These are phyloP conservation scores for Plagodis pulveraria DNA, from an alignment of 2,888 invertebrate species.

Conservation along the genomic window DNA sequence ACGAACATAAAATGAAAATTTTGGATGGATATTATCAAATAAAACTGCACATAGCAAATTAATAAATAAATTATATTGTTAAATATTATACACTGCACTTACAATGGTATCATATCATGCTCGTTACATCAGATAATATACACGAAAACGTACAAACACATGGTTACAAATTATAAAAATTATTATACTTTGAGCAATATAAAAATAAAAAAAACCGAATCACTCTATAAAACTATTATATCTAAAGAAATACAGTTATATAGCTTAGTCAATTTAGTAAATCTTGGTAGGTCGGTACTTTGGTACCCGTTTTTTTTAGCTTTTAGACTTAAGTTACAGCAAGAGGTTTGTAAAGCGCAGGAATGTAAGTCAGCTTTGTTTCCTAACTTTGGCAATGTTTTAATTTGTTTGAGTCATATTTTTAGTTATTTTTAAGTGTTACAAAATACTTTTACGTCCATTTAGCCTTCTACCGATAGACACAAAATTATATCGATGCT, in stretches of 20 bases:
- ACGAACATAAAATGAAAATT: no score
- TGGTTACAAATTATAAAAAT: constrained; percentile 67
- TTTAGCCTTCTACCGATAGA: constrained; percentile 4
- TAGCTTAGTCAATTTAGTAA: constrained; percentile 27
- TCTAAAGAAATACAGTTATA: constrained; percentile 41
- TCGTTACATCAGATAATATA: constrained; percentile 77
- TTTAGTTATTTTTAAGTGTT: constrained; percentile 44
- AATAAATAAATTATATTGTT: constrained; percentile 85
- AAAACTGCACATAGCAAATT: constrained; percentile 72
- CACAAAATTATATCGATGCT: constrained; percentile 40
- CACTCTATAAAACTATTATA: constrained; percentile 68
- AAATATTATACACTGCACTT: constrained; percentile 83
- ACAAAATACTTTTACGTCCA: no score
- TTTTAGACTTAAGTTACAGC: constrained; percentile 31
- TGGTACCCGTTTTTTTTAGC: constrained; percentile 44
- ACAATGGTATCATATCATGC: constrained; percentile 72
- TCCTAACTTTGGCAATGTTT: constrained; percentile 70
- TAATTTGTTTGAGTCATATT: constrained; percentile 48
- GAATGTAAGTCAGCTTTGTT: constrained; percentile 68
- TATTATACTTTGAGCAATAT: constrained; percentile 81
- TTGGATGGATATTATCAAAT: constrained; percentile 30
- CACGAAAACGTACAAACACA: constrained; percentile 77
- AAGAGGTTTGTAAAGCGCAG: constrained; percentile 55
- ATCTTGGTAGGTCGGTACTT: constrained; percentile 44
- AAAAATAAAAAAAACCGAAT: constrained; percentile 82